Percentiles rank a stretch among this genome's conserved stretches.
Conservation (phyloP, 2,888 invertebrate genomes). For the Caradrina clavipalpis region DNA sequence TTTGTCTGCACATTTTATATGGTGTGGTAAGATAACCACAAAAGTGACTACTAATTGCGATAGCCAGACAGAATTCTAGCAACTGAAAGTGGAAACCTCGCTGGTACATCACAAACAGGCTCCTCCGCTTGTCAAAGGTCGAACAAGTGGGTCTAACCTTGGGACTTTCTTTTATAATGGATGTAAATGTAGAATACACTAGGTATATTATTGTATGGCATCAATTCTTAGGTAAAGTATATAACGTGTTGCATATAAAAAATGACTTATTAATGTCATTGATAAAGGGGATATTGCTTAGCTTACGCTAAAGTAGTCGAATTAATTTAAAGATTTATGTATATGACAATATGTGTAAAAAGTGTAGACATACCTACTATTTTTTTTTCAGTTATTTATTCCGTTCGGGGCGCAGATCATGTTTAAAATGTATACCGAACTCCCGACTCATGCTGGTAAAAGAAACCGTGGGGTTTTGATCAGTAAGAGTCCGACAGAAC, state of each 20-base stretch:
- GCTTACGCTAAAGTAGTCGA: neutral
- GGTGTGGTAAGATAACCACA: neutral
- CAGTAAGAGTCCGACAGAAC: too few relatives aligned
- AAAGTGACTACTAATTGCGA: neutral
- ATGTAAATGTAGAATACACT: too few relatives aligned
- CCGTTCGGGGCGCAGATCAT: too few relatives aligned
- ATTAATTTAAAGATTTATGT: too few relatives aligned
- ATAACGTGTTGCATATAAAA: neutral
- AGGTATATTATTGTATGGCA: neutral
- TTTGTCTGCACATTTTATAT: neutral
- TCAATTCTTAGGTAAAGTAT: constrained; percentile 19
- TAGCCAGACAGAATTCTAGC: constrained; percentile 22
- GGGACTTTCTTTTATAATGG: constrained; percentile 45
- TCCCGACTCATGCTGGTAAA: too few relatives aligned
- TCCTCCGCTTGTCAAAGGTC: constrained; percentile 41
- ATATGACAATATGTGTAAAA: too few relatives aligned
- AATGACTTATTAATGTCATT: constrained; percentile 5
- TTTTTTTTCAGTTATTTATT: too few relatives aligned
- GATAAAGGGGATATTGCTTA: neutral
- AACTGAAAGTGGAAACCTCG: constrained; percentile 42
- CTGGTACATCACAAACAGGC: constrained; percentile 34
- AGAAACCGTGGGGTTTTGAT: too few relatives aligned
- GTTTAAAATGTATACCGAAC: too few relatives aligned
- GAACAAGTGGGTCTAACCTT: constrained; percentile 16
- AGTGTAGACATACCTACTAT: too few relatives aligned